Base-by-base conservation (phyloP, 2,888 invertebrate genomes). In the Chymomyza fuscimana region DNA sequence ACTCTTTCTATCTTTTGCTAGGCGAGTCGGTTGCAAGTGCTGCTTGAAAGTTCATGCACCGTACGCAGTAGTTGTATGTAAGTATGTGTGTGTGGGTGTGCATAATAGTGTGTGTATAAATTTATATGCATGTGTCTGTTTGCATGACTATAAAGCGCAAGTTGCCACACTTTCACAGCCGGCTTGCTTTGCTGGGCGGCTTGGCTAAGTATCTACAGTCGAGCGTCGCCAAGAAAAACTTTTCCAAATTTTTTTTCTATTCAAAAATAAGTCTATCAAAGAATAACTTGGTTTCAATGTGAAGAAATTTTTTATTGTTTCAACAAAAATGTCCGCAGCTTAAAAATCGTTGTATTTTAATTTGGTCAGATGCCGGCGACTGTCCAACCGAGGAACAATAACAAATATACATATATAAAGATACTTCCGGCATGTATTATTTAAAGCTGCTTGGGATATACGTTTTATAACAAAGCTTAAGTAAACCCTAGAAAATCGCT, bases 41-140 rank as follows among this genome's bases (percentile, higher is more conserved):
- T 88, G 81, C 90, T 89, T 79, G 78, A 89, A 82, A 88, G 90
- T 89, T 89, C 89, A 89, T 89, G 88, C 87, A 87, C 88, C 88
- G 88, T 82, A 65, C 54, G 76, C 71, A 73, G 66, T 72, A 71
- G 67, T 65, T 62, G 63, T 68, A 65, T 60, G 66, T 61, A 19
- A 46, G 70, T 63, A 72, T 76, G 67, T 67, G 56, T n/a, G 54
- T 59, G 36, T 69, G 69, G 72, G 19, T 64, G 61, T 67, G 67
- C 66, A 54, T 16, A 19, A 54, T 59, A 65, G 67, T 70, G 46
- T 59, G 40, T 72, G 59, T 29, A 19, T 59, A 32, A 32, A 36
- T 59, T 59, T 59, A 76, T 50, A 70, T 70, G 74, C 69, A 63
- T 73, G 73, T 72, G 75, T 69, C 66, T 80, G 77, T 70, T 72